phyloP scores from a whole-genome alignment of 2,113 vertebrate genomes.

The Antigone vipio region DNA sequence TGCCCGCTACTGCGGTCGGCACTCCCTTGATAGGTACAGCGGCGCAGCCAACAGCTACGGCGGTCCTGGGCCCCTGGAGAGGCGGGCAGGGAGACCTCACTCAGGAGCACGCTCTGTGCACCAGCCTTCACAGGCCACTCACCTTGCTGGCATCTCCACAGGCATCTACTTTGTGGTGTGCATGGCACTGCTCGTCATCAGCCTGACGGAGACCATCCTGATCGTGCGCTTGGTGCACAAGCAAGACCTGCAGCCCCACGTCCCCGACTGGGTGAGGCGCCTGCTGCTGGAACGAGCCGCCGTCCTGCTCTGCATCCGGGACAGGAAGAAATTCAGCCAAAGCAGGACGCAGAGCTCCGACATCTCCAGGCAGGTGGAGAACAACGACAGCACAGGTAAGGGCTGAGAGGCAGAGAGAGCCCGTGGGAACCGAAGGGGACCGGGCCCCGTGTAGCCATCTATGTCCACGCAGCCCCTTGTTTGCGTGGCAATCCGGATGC shows the following conservation, averaged over 20 bases:
- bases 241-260: slow-evolving; percentile 90
- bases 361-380: slow-evolving; percentile 35
- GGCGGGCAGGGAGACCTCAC: neutral
- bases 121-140: neutral
- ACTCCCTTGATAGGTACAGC: slow-evolving; percentile 88
- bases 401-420: no score
- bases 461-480: fast-evolving
- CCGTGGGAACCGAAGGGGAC: neutral
- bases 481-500: fast-evolving
- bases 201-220: slow-evolving; percentile 91
- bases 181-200: slow-evolving; percentile 96
- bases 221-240: slow-evolving; percentile 94
- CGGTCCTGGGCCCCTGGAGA: neutral
- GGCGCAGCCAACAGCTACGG: fast-evolving
- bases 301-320: slow-evolving; percentile 82
- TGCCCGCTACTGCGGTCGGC: slow-evolving; percentile 92
- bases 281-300: slow-evolving; percentile 84
- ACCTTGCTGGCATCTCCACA: neutral
- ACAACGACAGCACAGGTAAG: slow-evolving; percentile 67
- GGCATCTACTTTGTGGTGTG: slow-evolving; percentile 96
- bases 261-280: slow-evolving; percentile 86
- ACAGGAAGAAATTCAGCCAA: slow-evolving; percentile 73
- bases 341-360: slow-evolving; percentile 33
- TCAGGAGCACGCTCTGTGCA: neutral
- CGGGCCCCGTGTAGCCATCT: fast-evolving